These are phyloP conservation scores for Siderastrea radians DNA, from an alignment of 92 coral and sea anemone genomes.

Conservation along the genomic window DNA sequence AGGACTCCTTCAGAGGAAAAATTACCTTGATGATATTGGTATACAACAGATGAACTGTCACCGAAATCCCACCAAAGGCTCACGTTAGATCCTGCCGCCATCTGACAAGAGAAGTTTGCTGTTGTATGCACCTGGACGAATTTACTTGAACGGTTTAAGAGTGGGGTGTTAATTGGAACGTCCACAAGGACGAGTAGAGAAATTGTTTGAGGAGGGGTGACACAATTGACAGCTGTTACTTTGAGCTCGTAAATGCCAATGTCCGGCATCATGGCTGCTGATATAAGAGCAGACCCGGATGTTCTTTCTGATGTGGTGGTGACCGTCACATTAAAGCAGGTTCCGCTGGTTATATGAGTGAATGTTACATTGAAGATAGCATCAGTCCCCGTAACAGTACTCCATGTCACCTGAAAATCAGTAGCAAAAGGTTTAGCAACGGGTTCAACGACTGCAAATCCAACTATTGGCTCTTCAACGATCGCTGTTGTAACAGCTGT, in stretches of 20 bases:
- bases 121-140: slow-evolving; percentile 62
- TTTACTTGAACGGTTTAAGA: slow-evolving; percentile 22
- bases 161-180: slow-evolving; percentile 63
- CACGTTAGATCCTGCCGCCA: slow-evolving; percentile 86
- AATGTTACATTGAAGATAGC: slow-evolving; percentile 77
- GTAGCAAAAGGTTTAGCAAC: slow-evolving; percentile 60
- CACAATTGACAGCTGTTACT: slow-evolving; percentile 83
- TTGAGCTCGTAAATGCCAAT: slow-evolving; percentile 74
- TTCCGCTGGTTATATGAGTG: slow-evolving; percentile 37
- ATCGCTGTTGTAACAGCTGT: slow-evolving; percentile 65
- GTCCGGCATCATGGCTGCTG: slow-evolving; percentile 33
- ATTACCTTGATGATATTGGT: slow-evolving; percentile 57
- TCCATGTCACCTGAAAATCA: slow-evolving; percentile 49
- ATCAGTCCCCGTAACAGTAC: slow-evolving; percentile 74
- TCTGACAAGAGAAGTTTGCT: slow-evolving; percentile 52
- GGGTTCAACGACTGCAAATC: slow-evolving; percentile 50
- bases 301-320: slow-evolving; percentile 28
- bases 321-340: slow-evolving; percentile 10
- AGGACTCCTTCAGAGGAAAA: slow-evolving; percentile 68
- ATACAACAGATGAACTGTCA: slow-evolving; percentile 54
- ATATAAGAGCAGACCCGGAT: slow-evolving; percentile 45
- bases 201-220: slow-evolving; percentile 68
- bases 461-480: slow-evolving; percentile 79
- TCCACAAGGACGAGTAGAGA: slow-evolving; percentile 70
- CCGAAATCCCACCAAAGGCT: slow-evolving; percentile 76